A percentile compares a stretch with the other conserved stretches of the same genome.
These are phyloP conservation scores for Chondrosia reniformis DNA, from an alignment of 37 sponge, comb jelly and placozoan species.

Conservation along the genomic window DNA sequence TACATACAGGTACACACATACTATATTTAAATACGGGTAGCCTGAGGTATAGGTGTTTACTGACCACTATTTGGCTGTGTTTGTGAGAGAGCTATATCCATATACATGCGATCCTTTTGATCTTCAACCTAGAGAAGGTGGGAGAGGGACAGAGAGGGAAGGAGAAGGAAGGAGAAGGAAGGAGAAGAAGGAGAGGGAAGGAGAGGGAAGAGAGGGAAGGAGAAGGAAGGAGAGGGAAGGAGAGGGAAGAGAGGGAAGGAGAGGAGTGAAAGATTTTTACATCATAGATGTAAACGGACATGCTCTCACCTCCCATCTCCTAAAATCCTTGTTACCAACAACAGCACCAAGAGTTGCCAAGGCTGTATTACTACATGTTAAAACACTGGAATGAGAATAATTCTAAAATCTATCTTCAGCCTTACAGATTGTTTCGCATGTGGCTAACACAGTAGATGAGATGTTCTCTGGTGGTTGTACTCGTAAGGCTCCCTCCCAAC, in stretches of 20 bases:
- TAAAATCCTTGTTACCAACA: constrained; percentile 36
- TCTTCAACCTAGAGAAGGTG: constrained; percentile 35
- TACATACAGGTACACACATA: too few species aligned
- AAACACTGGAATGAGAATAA: background rate
- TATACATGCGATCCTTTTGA: constrained; percentile 15
- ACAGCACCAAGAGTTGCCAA: constrained; percentile 50
- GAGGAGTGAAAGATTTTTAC: too few species aligned
- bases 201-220: too few species aligned
- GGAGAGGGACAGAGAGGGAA: background rate
- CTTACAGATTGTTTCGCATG: constrained; percentile 61
- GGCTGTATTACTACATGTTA: constrained; percentile 35
- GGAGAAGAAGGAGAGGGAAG: background rate
- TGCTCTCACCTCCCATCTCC: constrained; percentile 71
- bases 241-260: constrained; percentile 2
- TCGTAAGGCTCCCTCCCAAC: constrained; percentile 55
- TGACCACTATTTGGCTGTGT: constrained; percentile 18
- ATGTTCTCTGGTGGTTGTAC: constrained; percentile 62
- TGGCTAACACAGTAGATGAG: constrained; percentile 30
- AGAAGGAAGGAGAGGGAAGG: background rate
- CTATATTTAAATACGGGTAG: too few species aligned
- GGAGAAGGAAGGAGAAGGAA: constrained; percentile 1
- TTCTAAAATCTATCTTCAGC: too few species aligned
- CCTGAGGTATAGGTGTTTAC: too few species aligned
- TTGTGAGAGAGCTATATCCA: constrained; percentile 16
- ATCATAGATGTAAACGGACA: background rate